phyloP scores from a whole-genome alignment of 2,888 invertebrate species.

The Hofmannophila pseudospretella region DNA sequence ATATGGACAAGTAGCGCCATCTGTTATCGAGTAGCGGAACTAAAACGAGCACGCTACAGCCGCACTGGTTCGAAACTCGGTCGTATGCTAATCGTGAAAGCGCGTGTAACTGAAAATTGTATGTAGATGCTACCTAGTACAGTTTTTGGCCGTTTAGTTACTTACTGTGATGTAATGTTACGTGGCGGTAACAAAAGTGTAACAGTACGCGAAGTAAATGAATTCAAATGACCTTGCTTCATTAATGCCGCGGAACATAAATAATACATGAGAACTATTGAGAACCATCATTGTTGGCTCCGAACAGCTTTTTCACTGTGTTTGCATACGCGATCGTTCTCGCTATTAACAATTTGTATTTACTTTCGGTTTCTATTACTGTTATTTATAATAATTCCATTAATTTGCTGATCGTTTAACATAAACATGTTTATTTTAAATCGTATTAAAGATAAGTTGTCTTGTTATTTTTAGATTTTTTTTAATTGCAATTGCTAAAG shows the following conservation, averaged over 20 bases:
- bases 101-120: slow-evolving; percentile 9
- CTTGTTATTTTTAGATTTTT: too few relatives aligned
- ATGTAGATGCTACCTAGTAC: background rate
- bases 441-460: too few relatives aligned
- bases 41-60: slow-evolving; percentile 4
- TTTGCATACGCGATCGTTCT: slow-evolving; percentile 24
- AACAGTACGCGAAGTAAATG: slow-evolving; percentile 42
- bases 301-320: slow-evolving; percentile 48
- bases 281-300: slow-evolving; percentile 56
- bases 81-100: slow-evolving; percentile 21
- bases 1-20: slow-evolving; percentile 44
- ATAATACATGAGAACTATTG: slow-evolving; percentile 72
- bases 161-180: background rate
- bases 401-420: slow-evolving; percentile 11
- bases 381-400: slow-evolving; percentile 8
- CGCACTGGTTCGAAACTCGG: slow-evolving; percentile 30
- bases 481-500: too few relatives aligned
- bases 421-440: too few relatives aligned
- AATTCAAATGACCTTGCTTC: slow-evolving; percentile 71
- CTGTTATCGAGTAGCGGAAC: slow-evolving; percentile 60
- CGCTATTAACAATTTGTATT: slow-evolving; percentile 14
- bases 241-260: slow-evolving; percentile 58
- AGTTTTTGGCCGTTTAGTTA: background rate
- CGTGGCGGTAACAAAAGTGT: background rate
- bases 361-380: slow-evolving; percentile 9